Evolutionary conservation across 2,797 vertebrate species (phyloP), one percentile per base, ranked within the genome.

Genomic region (Siniperca scherzeri): DNA sequence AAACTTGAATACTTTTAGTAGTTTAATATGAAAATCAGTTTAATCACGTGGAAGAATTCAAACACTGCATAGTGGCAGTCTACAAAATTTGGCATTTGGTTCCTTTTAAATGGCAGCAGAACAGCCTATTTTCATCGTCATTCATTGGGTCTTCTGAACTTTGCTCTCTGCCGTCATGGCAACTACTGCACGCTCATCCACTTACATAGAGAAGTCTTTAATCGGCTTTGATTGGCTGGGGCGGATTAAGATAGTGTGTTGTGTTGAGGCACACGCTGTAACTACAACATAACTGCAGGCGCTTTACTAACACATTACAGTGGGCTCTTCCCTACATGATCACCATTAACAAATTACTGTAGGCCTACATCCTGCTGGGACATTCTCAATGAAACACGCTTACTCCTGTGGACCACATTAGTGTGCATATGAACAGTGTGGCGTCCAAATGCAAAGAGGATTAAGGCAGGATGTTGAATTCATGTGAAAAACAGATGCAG

Each of bases 171-270:
- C 78, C 30, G 84, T 78, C 91, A 93, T 86, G 61, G 89, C 80
- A 93, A 93, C 92, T 53, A 10, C 78, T 14, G 82, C 22, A 1
- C n/a, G 25, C 71, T 79, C 87, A 80, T 90, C 89, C 89, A 92
- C 89, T 93, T 81, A 81, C 77, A 86, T 72, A 22, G 81, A 78
- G 86, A 89, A 87, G 90, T 89, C 90, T 92, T 91, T 90, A 92
- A 92, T 94, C 87, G 81, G 88, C 90, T 92, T 92, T 82, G 81
- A 94, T 93, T 91, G 84, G 90, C 87, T 53, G 52, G 46, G 42
- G 36, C 33, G 81, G 92, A 94, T 95, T 93, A 93, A 77, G 71
- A 81, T 40, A 17, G 73, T 10, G 55, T 46, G 79, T 73, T 73
- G 84, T 70, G 70, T 80, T 22, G 46, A 85, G 65, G 77, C 55